phyloP scores from a whole-genome alignment of 1,140 invertebrate genomes.

The Conus betulinus region DNA sequence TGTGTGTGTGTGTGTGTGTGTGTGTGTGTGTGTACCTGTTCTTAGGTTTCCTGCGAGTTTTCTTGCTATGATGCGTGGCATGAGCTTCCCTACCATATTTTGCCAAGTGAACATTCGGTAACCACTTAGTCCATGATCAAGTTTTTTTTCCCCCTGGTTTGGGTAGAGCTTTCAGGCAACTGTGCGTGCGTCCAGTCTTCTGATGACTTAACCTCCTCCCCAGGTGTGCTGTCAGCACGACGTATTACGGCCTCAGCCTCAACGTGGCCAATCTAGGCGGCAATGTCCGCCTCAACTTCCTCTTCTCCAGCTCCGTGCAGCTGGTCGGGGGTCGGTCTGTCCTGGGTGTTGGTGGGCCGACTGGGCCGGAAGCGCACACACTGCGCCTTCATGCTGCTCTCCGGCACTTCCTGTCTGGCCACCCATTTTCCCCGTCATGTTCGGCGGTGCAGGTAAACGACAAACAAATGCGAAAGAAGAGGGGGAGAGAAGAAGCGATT shows the following conservation, averaged over 20 bases:
- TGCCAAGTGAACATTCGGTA: not conserved
- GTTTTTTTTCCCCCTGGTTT: not conserved
- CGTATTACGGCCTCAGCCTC: slow-evolving; percentile 80
- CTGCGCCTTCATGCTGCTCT: slow-evolving; percentile 33
- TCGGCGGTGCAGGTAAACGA: slow-evolving; percentile 45
- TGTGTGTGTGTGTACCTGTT: too few relatives aligned
- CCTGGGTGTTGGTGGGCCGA: slow-evolving; percentile 73
- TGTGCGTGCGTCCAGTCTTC: not conserved
- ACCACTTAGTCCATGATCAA: not conserved
- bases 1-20: too few relatives aligned
- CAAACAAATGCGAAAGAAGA: too few relatives aligned
- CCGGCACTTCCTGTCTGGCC: slow-evolving; percentile 58
- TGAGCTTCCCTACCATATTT: too few relatives aligned
- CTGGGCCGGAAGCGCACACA: slow-evolving; percentile 51
- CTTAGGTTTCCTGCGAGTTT: too few relatives aligned
- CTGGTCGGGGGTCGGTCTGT: slow-evolving; percentile 84
- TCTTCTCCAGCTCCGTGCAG: slow-evolving; percentile 82
- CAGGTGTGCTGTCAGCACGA: slow-evolving; percentile 83
- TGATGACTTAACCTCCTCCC: not conserved
- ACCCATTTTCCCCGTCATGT: slow-evolving; percentile 59
- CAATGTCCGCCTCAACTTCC: slow-evolving; percentile 63
- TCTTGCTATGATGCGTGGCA: too few relatives aligned
- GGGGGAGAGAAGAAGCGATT: too few relatives aligned
- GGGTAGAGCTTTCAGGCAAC: not conserved
- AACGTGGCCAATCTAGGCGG: slow-evolving; percentile 54